Evolutionary conservation across 2,113 vertebrate species (phyloP).

Genomic region (human): DNA sequence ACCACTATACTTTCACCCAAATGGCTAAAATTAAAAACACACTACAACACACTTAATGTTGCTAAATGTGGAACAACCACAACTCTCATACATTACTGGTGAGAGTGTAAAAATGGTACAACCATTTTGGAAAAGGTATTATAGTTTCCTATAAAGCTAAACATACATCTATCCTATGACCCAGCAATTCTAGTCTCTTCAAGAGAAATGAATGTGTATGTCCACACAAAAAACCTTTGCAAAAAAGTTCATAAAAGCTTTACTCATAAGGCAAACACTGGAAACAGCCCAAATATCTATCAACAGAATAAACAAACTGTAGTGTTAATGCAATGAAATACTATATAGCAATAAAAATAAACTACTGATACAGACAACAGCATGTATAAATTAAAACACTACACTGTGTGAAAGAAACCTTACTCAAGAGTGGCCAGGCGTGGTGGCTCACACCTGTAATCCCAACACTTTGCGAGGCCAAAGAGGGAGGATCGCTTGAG

Average conservation of each 20-base stretch:
- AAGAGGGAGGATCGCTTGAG: neutral
- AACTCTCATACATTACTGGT: neutral
- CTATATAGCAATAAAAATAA: neutral
- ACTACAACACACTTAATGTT: neutral
- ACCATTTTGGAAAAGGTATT: neutral
- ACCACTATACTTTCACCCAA: neutral
- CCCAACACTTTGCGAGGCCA: neutral
- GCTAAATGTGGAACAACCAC: neutral
- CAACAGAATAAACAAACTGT: neutral
- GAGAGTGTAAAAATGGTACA: neutral
- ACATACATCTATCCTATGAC: neutral
- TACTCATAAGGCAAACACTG: neutral
- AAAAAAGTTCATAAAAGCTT: neutral
- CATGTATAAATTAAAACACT: neutral
- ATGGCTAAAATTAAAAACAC: neutral
- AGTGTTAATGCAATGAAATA: neutral
- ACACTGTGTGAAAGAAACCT: neutral
- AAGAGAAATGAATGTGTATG: neutral
- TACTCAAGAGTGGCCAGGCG: neutral
- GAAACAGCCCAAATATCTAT: neutral
- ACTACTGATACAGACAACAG: neutral
- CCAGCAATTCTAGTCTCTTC: neutral
- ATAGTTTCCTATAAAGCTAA: neutral
- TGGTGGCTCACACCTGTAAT: neutral
- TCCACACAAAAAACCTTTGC: neutral